Base-by-base conservation (phyloP, 1,140 invertebrate genomes). In the Drosophila lowei region DNA sequence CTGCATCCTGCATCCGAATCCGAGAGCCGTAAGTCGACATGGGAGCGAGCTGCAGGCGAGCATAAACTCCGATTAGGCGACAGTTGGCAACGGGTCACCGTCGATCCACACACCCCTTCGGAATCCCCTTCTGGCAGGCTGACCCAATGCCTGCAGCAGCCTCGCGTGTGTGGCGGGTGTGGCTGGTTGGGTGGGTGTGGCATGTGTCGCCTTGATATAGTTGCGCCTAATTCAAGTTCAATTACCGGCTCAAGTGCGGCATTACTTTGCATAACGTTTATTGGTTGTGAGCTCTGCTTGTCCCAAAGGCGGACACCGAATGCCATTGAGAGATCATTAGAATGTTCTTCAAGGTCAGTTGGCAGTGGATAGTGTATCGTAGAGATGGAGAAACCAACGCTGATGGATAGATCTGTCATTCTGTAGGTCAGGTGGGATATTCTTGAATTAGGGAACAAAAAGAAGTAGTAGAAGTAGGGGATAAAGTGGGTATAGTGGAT, bases 41-140 rank as follows among this genome's bases (percentile, higher is more conserved):
- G 77, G 63, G 65, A 73, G 46, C 46, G 58, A 62, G 76, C 85
- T 58, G 66, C 67, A 72, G 89, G 85, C 85, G 76, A 64, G 77
- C 83, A 90, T 90, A 90, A 90, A 89, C 81, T 90, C 78, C 89
- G 89, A 90, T 90, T 90, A 90, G 80, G 75, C 67, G 75, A 83
- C 74, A 86, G 67, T 67, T 66, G 70, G 63, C 66, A 52, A 58
- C 58, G 49, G 70, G 53, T 47, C 77, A 49, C 47, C 43, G 25
- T 53, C 58, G 9, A 3, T 34, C 30, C 30, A 3, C 30, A 34
- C 9, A 3, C 44, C 61, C 53, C 49, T 34, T 48, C 47, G 13
- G n/a, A 43, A 16, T n/a, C 44, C 59, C 34, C 57, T 54, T 46
- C 47, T 46, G 52, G 59, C 18, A 30, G 52, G 28, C 58, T 83